Conservation (phyloP, 2,888 invertebrate species). For the Busseola fusca region DNA sequence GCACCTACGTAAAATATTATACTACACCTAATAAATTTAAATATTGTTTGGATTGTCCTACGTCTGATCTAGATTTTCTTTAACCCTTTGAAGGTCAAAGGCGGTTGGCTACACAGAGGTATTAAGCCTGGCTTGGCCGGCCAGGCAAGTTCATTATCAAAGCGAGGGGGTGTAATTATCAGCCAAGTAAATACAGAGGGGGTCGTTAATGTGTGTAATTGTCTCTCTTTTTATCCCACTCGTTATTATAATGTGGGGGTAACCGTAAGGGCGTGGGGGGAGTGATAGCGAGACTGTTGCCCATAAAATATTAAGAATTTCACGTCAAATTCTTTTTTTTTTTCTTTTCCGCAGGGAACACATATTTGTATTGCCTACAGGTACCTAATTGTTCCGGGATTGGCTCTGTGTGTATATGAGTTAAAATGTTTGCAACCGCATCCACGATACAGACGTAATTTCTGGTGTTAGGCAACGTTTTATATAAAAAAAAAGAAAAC, state of each 20-base stretch:
- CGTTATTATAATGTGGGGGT: constrained; percentile 58
- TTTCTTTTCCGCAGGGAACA: too few relatives aligned
- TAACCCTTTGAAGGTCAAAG: constrained; percentile 22
- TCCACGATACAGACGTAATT: too few relatives aligned
- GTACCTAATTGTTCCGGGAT: too few relatives aligned
- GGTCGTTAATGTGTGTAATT: constrained; percentile 56
- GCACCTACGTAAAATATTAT: too few relatives aligned
- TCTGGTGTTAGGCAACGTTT: too few relatives aligned
- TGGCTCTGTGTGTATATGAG: too few relatives aligned
- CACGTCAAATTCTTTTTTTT: neutral
- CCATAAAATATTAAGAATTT: neutral
- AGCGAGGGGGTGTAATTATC: constrained; percentile 49
- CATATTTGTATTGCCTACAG: too few relatives aligned
- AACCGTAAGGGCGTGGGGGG: constrained; percentile 50
- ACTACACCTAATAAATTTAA: neutral
- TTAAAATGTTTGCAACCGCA: too few relatives aligned
- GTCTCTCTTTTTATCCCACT: constrained; percentile 61
- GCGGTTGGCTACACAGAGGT: constrained; percentile 20
- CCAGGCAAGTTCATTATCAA: constrained; percentile 44
- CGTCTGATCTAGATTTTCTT: constrained; percentile 10
- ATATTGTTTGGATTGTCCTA: neutral
- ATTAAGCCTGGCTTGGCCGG: constrained; percentile 22
- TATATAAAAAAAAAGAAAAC: too few relatives aligned
- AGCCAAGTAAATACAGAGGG: constrained; percentile 52
- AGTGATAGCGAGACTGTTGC: constrained; percentile 45